phyloP scores from a whole-genome alignment of 2,113 vertebrate species.

The Bubo blakistoni region DNA sequence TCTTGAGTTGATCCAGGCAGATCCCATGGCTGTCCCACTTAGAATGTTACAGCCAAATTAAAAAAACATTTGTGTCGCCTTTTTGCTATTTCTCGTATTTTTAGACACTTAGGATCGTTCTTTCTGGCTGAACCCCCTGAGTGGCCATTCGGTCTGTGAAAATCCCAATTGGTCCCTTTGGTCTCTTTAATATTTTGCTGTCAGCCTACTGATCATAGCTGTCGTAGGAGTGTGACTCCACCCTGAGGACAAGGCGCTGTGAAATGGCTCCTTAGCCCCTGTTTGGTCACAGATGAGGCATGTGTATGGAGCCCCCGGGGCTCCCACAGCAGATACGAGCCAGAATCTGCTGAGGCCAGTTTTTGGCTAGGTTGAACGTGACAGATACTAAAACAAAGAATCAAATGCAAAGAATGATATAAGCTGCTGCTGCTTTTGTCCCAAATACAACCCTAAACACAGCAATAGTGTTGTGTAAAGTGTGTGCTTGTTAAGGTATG shows the following conservation, averaged over 20 bases:
- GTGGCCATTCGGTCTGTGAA: background rate
- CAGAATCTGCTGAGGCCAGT: constrained; percentile 24
- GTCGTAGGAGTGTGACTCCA: background rate
- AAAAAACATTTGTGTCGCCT: background rate
- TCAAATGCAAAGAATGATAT: background rate
- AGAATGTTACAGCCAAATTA: background rate
- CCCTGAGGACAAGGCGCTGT: constrained; percentile 10
- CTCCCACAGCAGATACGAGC: background rate
- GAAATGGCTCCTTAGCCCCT: background rate
- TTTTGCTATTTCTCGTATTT: background rate
- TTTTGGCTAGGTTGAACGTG: background rate
- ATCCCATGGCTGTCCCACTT: background rate
- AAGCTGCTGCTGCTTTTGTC: background rate
- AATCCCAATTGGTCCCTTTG: background rate
- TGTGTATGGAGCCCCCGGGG: constrained; percentile 4
- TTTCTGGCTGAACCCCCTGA: background rate
- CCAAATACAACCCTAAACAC: background rate
- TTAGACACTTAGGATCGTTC: background rate
- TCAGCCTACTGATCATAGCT: background rate
- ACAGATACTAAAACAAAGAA: constrained; percentile 1
- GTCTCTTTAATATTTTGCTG: background rate
- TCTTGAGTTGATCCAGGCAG: background rate
- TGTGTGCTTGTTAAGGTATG: background rate
- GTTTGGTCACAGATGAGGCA: constrained; percentile 41
- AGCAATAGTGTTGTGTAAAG: background rate